These are phyloP conservation scores for Ranitomeya imitator DNA, from an alignment of 2,113 vertebrate genomes.

Conservation along the genomic window DNA sequence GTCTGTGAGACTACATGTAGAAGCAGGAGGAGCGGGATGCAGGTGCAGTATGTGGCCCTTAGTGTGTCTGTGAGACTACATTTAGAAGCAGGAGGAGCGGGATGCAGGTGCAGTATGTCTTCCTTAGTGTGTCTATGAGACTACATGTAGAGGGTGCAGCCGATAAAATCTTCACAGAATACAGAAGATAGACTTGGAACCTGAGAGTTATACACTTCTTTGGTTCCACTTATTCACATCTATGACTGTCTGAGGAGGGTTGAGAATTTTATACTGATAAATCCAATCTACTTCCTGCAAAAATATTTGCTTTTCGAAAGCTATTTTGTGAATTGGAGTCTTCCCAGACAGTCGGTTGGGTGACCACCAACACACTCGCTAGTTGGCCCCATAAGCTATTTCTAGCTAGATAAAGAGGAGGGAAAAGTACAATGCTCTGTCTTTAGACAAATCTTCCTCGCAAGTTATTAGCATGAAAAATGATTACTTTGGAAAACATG, in stretches of 20 bases:
- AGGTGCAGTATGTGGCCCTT: too few species aligned
- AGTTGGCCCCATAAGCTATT: constrained; percentile 7
- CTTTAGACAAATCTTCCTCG: constrained; percentile 28
- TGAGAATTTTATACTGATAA: background rate
- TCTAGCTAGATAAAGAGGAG: constrained; percentile 19
- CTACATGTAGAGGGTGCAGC: too few species aligned
- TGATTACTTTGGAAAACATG: constrained; percentile 59
- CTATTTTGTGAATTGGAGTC: background rate
- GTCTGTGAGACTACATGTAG: too few species aligned
- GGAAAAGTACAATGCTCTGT: constrained; percentile 1
- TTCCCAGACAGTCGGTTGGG: background rate
- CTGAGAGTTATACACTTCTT: background rate
- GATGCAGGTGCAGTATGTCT: too few species aligned
- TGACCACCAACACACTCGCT: background rate
- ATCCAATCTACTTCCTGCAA: background rate
- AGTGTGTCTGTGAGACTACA: too few species aligned
- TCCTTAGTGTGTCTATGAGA: too few species aligned
- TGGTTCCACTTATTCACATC: background rate
- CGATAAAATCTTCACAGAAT: background rate
- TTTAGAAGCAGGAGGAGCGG: too few species aligned
- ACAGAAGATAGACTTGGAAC: background rate
- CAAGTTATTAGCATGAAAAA: constrained; percentile 58
- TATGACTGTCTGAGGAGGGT: background rate
- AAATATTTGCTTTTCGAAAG: constrained; percentile 37
- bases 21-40: too few species aligned